Evolutionary conservation across 1,140 invertebrate genomes (phyloP).

Genomic region (Euwallacea fornicatus): DNA sequence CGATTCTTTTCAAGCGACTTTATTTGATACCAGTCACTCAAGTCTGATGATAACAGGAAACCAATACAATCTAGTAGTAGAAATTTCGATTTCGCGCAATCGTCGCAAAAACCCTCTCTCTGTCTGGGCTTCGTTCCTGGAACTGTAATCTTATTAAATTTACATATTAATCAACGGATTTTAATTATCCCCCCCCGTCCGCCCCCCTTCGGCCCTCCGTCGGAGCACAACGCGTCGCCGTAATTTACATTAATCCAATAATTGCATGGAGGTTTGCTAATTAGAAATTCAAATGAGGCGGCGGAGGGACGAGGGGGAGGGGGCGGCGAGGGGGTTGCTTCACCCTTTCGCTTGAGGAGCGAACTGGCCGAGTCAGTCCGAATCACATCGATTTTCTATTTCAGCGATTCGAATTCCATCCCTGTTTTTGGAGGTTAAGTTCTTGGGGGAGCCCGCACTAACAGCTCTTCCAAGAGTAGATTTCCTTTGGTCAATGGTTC

Average conservation of each 20-base stretch:
- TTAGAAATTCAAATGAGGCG: conserved; percentile 90
- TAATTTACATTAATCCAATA: conserved; percentile 94
- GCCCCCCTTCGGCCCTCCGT: conserved; percentile 38
- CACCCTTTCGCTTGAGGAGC: conserved; percentile 55
- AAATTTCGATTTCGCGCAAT: conserved; percentile 18
- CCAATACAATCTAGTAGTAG: conserved; percentile 22
- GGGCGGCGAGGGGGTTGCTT: conserved; percentile 40
- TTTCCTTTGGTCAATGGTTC: no score
- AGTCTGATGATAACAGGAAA: not conserved
- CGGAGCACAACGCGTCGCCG: conserved; percentile 66
- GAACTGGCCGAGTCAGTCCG: conserved; percentile 48
- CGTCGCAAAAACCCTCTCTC: conserved; percentile 30
- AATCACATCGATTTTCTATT: conserved; percentile 54
- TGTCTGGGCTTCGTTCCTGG: conserved; percentile 58
- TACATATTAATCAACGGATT: conserved; percentile 97
- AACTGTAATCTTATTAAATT: conserved; percentile 95
- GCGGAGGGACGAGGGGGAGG: conserved; percentile 49
- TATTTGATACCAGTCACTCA: no score
- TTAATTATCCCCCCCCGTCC: conserved; percentile 75
- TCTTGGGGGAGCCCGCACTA: no score
- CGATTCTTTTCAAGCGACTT: no score
- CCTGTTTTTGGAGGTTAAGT: no score
- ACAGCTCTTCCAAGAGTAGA: no score
- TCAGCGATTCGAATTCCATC: conserved; percentile 3
- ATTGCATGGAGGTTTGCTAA: conserved; percentile 88